A percentile compares a stretch with the other conserved stretches of the same genome.
Evolutionary conservation across 2,888 invertebrate genomes (phyloP).

Genomic region (Xestia rhomboidea): DNA sequence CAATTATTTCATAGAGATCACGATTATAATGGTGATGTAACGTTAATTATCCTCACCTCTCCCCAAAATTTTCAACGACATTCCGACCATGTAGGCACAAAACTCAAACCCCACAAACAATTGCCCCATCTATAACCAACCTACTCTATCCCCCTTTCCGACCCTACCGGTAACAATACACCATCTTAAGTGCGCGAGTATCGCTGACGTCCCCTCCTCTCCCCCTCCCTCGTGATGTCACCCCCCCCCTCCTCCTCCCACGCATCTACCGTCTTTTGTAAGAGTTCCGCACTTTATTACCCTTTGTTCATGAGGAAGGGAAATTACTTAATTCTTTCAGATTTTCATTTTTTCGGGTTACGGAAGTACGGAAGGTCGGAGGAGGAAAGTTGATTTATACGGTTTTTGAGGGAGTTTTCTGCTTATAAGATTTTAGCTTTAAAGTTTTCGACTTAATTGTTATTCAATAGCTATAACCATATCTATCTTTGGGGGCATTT

Average conservation of each 20-base stretch:
- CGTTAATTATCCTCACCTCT: neutral
- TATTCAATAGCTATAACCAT: neutral
- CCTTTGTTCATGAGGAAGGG: conserved; percentile 62
- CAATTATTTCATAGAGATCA: neutral
- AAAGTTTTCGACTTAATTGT: neutral
- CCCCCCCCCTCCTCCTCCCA: conserved; percentile 4
- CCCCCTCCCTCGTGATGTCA: conserved; percentile 39
- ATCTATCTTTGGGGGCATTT: neutral
- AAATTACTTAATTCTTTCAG: conserved; percentile 63
- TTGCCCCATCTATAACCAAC: conserved; percentile 51
- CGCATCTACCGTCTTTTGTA: conserved; percentile 51
- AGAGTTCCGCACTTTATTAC: conserved; percentile 63
- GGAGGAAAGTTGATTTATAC: conserved; percentile 30
- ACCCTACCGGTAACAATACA: conserved; percentile 69
- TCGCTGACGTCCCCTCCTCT: conserved; percentile 54
- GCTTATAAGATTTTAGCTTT: neutral
- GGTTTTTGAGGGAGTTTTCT: neutral
- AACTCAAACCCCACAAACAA: conserved; percentile 8
- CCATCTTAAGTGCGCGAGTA: conserved; percentile 76
- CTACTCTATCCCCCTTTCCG: conserved; percentile 55
- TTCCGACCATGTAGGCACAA: conserved; percentile 34
- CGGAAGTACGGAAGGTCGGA: conserved; percentile 39
- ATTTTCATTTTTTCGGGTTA: conserved; percentile 47
- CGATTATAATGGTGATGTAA: neutral
- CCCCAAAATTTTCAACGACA: neutral